Evolutionary conservation across 2,797 vertebrate species (phyloP).

Genomic region (Macrochelys suwanniensis): DNA sequence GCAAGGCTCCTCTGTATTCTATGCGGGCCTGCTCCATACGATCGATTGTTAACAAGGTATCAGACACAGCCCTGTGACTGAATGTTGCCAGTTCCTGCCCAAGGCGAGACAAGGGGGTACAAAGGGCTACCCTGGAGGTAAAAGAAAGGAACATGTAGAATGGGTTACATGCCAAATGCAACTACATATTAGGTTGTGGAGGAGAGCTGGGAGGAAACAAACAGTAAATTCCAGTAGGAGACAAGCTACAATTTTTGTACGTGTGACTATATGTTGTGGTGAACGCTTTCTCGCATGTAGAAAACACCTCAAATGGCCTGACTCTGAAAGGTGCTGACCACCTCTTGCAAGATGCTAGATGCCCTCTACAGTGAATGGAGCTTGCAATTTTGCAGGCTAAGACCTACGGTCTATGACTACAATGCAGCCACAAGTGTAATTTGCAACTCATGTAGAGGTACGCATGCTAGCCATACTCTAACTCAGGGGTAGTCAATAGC

Average conservation of each 20-base stretch:
- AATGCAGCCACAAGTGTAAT: neutral
- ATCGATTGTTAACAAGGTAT: conserved; percentile 87
- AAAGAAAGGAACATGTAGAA: conserved; percentile 36
- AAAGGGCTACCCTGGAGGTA: conserved; percentile 83
- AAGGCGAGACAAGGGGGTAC: conserved; percentile 85
- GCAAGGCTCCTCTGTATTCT: conserved; percentile 86
- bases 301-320: neutral
- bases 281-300: neutral
- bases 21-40: conserved; percentile 89
- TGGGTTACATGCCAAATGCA: neutral
- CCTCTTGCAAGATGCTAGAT: neutral
- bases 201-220: neutral
- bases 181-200: neutral
- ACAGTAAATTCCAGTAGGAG: neutral
- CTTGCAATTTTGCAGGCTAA: neutral
- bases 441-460: neutral
- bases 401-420: neutral
- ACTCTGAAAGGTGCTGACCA: neutral
- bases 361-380: neutral
- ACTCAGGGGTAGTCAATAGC: neutral
- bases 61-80: conserved; percentile 85
- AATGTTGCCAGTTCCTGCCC: conserved; percentile 90
- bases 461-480: neutral
- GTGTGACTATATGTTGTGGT: neutral
- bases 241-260: neutral